Base-by-base conservation (phyloP, 2,113 vertebrate genomes). In the Picathartes gymnocephalus region DNA sequence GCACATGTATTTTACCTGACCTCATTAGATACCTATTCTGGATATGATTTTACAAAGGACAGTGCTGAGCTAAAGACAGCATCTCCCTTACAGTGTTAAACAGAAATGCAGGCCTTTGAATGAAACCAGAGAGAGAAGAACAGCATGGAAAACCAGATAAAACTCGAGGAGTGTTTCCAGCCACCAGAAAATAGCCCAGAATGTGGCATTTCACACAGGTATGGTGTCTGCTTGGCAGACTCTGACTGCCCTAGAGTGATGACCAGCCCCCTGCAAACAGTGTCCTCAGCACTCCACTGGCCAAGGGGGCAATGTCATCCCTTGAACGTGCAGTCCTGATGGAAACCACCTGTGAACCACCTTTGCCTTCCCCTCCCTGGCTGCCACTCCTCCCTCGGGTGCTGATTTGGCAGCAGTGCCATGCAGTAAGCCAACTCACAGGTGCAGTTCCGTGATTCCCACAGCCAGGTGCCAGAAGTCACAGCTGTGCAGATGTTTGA, bases 391-490 rank as follows among this genome's bases (percentile, higher is more conserved):
- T 61, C 31, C 51, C 51, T 74, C 0, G 0, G 73, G 23, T 0
- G 0, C 10, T 0, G 1, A 7, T 81, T 64, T 70, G 25, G 88
- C 64, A 78, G 66, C 53, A 16, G 48, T 40, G 50, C 33, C 2
- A 0, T 5, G 11, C 5, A 1, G 18, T 8, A 27, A 93, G 58
- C 51, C 0, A 0, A 4, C 27, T 39, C 2, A 0, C 23, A n/a
- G 45, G 16, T 0, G 3, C 0, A 1, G 25, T 57, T 81, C 0
- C 0, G 10, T 23, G 82, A 20, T 73, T 60, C 54, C 33, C 0
- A 0, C 0, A 2, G 58, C 66, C 48, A 35, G 44, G 53, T 0
- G 0, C 45, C 8, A 4, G 40, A 48, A 61, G 71, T 50, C 31
- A 65, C 76, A 69, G 23, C 72, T 65, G 42, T 30, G 56, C 60